These are phyloP conservation scores for Allolobophora icterica DNA, from an alignment of 2,888 invertebrate genomes.

Conservation along the genomic window DNA sequence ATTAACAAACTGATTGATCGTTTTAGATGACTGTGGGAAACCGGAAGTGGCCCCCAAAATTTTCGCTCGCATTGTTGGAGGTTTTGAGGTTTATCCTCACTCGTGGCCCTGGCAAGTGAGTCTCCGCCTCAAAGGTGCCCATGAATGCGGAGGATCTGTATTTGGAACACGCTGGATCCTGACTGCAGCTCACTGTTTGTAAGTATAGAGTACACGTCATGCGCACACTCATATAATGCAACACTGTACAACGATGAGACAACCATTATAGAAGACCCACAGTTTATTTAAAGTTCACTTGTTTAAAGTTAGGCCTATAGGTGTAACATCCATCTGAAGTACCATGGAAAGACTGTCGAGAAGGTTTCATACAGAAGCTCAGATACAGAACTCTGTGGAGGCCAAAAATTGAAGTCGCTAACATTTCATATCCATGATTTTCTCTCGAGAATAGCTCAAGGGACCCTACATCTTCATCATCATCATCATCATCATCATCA, in stretches of 20 bases:
- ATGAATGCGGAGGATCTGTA: neutral
- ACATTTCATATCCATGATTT: neutral
- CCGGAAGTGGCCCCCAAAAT: conserved; percentile 41
- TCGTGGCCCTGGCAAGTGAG: conserved; percentile 42
- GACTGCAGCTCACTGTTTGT: neutral
- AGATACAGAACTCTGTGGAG: neutral
- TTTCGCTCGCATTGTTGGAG: conserved; percentile 42
- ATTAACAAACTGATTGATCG: neutral
- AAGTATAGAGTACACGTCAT: neutral
- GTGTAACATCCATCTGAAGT: too few relatives aligned
- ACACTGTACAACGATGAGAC: too few relatives aligned
- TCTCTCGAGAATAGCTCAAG: too few relatives aligned
- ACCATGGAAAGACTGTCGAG: too few relatives aligned
- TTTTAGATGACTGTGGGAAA: conserved; percentile 37
- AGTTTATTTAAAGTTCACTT: too few relatives aligned
- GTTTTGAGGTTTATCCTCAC: conserved; percentile 30
- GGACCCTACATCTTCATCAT: conserved; percentile 1
- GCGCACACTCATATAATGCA: too few relatives aligned
- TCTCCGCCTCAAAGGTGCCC: neutral
- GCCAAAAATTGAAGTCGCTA: neutral
- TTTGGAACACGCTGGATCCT: neutral
- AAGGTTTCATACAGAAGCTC: too few relatives aligned
- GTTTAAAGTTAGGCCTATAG: too few relatives aligned
- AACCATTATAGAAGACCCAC: too few relatives aligned
- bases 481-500: conserved; percentile 24